Evolutionary conservation across 2,888 invertebrate species (phyloP).

Genomic region (Hedya salicella): DNA sequence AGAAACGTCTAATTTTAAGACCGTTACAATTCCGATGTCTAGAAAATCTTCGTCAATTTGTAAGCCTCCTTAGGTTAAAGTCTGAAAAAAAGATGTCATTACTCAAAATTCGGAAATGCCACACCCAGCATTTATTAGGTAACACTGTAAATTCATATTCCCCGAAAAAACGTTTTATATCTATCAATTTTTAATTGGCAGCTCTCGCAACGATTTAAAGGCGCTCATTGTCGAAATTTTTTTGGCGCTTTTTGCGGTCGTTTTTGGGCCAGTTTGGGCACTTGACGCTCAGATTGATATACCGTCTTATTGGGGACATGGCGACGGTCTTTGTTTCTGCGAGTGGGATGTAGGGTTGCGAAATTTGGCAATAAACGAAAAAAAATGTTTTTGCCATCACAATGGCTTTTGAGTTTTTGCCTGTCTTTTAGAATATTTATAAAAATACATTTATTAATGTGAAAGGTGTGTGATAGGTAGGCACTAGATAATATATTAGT

Average conservation of each 20-base stretch:
- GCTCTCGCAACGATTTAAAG: conserved; percentile 81
- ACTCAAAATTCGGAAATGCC: background rate
- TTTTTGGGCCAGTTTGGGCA: conserved; percentile 81
- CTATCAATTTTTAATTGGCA: conserved; percentile 85
- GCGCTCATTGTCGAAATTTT: conserved; percentile 78
- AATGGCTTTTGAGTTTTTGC: background rate
- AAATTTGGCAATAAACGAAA: conserved; percentile 18
- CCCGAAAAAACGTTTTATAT: conserved; percentile 62
- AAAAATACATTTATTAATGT: background rate
- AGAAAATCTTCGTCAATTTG: too few species aligned
- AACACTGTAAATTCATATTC: conserved; percentile 32
- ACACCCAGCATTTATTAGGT: conserved; percentile 5
- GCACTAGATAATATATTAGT: too few species aligned
- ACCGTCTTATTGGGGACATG: conserved; percentile 80
- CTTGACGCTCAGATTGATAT: conserved; percentile 83
- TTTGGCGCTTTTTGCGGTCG: conserved; percentile 71
- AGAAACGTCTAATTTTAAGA: too few species aligned
- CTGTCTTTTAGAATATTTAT: background rate
- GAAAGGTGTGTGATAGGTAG: too few species aligned
- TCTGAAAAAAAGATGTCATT: too few species aligned
- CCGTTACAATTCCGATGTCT: too few species aligned
- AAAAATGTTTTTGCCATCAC: conserved; percentile 13
- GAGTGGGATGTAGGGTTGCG: conserved; percentile 60
- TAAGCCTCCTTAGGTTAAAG: too few species aligned
- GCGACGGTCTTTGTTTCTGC: conserved; percentile 81